These are phyloP conservation scores for Zeugodacus cucurbitae DNA, from an alignment of 1,140 invertebrate genomes.

Conservation along the genomic window DNA sequence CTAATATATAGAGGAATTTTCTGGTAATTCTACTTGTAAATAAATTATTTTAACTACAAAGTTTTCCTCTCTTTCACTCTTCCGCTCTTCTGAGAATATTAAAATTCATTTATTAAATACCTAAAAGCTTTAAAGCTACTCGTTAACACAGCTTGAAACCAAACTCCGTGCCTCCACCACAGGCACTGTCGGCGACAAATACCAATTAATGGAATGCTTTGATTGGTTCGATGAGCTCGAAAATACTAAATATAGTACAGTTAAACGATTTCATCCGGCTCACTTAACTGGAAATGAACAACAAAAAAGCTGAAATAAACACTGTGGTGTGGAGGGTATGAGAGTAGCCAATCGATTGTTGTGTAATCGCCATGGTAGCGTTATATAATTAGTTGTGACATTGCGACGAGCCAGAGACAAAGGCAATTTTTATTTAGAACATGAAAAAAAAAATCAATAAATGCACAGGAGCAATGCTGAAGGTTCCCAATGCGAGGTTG, in stretches of 20 bases:
- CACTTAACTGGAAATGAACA: conserved; percentile 20
- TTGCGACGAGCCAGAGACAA: not conserved
- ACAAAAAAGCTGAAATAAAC: not conserved
- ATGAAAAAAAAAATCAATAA: not conserved
- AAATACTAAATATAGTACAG: not conserved
- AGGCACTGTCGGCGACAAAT: not conserved
- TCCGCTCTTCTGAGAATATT: too few relatives aligned
- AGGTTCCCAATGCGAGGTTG: not conserved
- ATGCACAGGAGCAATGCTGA: not conserved
- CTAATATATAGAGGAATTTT: too few relatives aligned
- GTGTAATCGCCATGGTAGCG: not conserved
- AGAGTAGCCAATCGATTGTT: not conserved
- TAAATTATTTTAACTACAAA: too few relatives aligned
- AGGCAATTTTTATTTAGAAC: not conserved
- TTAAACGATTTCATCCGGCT: not conserved
- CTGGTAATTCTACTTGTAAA: too few relatives aligned
- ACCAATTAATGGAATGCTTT: not conserved
- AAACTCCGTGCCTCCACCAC: not conserved
- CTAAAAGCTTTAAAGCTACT: too few relatives aligned
- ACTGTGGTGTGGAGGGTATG: not conserved
- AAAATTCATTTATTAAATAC: too few relatives aligned
- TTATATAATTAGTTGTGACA: not conserved
- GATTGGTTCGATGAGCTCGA: not conserved
- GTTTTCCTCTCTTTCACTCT: too few relatives aligned
- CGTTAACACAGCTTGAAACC: too few relatives aligned